Evolutionary conservation across 2,888 invertebrate genomes (phyloP).

Genomic region (Meiosimyza decipiens): DNA sequence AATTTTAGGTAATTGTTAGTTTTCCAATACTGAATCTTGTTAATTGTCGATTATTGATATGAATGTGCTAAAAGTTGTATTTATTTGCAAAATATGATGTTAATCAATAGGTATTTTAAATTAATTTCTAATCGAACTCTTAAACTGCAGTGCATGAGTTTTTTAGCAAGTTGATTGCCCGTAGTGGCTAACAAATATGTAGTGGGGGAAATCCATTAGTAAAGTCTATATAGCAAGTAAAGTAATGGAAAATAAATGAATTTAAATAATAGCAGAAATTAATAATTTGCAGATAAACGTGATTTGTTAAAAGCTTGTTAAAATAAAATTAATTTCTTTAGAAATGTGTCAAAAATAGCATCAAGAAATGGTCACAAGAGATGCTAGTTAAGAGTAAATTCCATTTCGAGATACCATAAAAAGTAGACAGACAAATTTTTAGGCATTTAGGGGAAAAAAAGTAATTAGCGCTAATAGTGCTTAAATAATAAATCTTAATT

Average conservation of each 20-base stretch:
- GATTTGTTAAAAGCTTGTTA: no score
- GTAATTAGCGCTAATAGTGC: neutral
- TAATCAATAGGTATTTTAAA: constrained; percentile 22
- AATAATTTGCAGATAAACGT: no score
- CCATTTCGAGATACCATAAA: neutral
- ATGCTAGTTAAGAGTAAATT: no score
- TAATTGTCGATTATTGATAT: constrained; percentile 34
- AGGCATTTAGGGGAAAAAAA: no score
- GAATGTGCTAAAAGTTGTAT: constrained; percentile 32
- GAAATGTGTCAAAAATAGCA: no score
- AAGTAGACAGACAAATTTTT: neutral
- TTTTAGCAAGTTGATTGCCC: neutral
- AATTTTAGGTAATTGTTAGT: no score
- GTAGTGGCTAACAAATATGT: neutral
- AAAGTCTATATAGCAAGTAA: neutral
- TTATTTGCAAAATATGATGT: constrained; percentile 28
- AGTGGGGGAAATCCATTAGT: neutral
- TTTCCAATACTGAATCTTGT: neutral
- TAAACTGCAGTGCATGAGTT: constrained; percentile 25
- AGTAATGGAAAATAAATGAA: no score
- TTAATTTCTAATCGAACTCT: neutral
- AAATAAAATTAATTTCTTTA: no score
- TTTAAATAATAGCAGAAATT: no score
- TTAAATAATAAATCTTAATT: no score
- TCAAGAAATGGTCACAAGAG: no score